Base-by-base conservation (phyloP, 2,113 vertebrate species). In the Gallinago paraguaiae region DNA sequence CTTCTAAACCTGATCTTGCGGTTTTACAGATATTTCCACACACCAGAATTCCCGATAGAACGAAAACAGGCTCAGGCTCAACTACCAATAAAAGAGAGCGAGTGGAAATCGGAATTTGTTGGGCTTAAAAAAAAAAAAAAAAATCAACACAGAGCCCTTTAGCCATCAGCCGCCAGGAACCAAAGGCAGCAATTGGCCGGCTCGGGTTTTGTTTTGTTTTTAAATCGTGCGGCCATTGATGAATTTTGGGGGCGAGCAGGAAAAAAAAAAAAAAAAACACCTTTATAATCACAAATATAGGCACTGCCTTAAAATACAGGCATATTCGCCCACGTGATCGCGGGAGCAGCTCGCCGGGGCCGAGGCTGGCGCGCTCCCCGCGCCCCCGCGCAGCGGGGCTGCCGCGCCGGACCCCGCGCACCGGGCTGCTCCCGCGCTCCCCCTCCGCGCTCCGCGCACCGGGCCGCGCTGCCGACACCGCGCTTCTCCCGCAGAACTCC, bases 21-120 rank as follows among this genome's bases (percentile, higher is more conserved):
- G 98, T 98, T 99, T 99, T 98, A 98, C 99, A 99, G 98, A 98
- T 98, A 99, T 99, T 98, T 99, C 99, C 99, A 99, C 98, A 99
- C 98, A 99, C 98, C 98, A 98, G 99, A 99, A 99, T 99, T 99
- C 99, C 99, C 99, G 99, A 99, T 98, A 99, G 99, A 99, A 98
- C 97, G 98, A 98, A 98, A 99, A 98, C 96, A 97, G 98, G 97
- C 99, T 98, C 98, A 98, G 98, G 97, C 98, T 99, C 98, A 99
- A 98, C 99, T 99, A 99, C 99, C 99, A 99, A 99, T 99, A 99
- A 99, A 99, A 98, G 96, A 97, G 98, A 99, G 98, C 98, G 97
- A 98, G 98, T 97, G 96, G 95, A 97, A 98, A 98, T 96, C 97
- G 97, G 94, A 96, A 92, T 96, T 95, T 97, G 84, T 94, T 98